A percentile compares a stretch with the other conserved stretches of the same genome.
Evolutionary conservation across 2,113 vertebrate genomes (phyloP).

Genomic region (Paradoxurus hermaphroditus): DNA sequence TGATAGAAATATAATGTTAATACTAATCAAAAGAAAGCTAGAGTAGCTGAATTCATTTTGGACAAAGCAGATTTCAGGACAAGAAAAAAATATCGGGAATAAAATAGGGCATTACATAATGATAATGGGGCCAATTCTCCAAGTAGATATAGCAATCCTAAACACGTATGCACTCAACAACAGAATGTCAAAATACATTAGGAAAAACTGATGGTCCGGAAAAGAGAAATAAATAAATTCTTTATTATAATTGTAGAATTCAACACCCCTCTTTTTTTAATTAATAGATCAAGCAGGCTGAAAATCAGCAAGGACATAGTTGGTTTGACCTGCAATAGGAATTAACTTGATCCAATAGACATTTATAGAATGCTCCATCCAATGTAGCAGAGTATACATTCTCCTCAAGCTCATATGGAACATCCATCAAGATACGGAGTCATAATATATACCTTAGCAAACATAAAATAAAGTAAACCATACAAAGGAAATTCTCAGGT

Average conservation of each 20-base stretch:
- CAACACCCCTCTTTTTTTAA: too few relatives aligned
- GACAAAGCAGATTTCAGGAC: background rate
- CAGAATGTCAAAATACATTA: background rate
- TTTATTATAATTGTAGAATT: background rate
- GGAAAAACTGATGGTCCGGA: background rate
- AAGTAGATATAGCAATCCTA: background rate
- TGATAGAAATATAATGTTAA: background rate
- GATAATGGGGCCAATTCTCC: background rate
- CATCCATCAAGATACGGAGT: background rate
- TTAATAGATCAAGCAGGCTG: background rate
- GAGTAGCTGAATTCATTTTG: background rate
- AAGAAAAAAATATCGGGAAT: background rate
- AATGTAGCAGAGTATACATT: background rate
- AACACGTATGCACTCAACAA: background rate
- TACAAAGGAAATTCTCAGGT: background rate
- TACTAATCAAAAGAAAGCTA: background rate
- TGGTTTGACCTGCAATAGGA: background rate
- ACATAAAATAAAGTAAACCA: background rate
- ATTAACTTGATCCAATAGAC: background rate
- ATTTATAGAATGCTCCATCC: background rate
- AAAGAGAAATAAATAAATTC: background rate
- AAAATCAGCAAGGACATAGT: background rate
- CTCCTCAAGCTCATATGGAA: background rate
- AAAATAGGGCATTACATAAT: background rate
- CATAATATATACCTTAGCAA: background rate